Percentiles rank a stretch among this genome's conserved stretches.
These are phyloP conservation scores for Cromileptes altivelis DNA, from an alignment of 2,113 vertebrate species.

Conservation along the genomic window DNA sequence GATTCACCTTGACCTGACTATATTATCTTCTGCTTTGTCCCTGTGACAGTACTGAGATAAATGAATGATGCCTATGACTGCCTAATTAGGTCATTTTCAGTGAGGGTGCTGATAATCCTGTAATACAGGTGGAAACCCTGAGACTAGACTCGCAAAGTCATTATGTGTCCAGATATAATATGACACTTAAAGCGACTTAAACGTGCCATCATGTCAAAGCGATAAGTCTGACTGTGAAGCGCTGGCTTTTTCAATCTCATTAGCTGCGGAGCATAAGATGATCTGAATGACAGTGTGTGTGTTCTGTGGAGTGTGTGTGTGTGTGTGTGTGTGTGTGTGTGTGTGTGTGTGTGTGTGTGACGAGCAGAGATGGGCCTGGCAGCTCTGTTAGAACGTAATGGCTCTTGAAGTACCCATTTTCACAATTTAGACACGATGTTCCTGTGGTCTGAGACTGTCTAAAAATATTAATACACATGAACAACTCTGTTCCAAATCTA, in stretches of 20 bases:
- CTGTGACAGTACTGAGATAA: too few relatives aligned
- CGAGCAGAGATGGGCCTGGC: too few relatives aligned
- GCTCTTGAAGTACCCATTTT: too few relatives aligned
- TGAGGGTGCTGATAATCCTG: constrained; percentile 10
- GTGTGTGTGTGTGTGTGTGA: neutral
- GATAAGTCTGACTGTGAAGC: constrained; percentile 10
- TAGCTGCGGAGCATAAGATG: constrained; percentile 20
- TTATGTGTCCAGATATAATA: neutral
- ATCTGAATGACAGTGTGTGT: neutral
- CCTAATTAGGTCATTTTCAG: constrained; percentile 1
- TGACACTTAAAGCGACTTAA: constrained; percentile 20
- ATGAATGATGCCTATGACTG: neutral
- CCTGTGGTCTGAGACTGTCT: too few relatives aligned
- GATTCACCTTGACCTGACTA: too few relatives aligned
- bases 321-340: neutral
- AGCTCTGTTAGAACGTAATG: too few relatives aligned
- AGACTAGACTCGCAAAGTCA: neutral
- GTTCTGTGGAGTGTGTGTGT: neutral
- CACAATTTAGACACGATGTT: too few relatives aligned
- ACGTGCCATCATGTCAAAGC: constrained; percentile 16
- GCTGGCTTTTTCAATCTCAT: constrained; percentile 33
- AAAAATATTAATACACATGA: too few relatives aligned
- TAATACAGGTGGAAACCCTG: neutral
- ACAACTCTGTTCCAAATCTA: too few relatives aligned
- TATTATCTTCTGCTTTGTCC: neutral